phyloP scores from a whole-genome alignment of 2,113 vertebrate genomes.

The Cephalopholis sonnerati region DNA sequence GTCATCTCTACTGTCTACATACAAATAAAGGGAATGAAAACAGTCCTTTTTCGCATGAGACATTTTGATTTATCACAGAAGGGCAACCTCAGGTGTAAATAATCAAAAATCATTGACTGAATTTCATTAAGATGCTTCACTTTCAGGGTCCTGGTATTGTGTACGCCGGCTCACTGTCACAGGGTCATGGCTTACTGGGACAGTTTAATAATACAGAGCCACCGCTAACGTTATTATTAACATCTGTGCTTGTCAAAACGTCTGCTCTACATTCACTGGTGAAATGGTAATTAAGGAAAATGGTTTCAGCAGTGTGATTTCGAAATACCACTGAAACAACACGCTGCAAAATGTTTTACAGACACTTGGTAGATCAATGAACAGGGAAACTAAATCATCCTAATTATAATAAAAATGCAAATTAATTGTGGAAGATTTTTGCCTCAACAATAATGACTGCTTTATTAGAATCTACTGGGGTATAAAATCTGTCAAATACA shows the following conservation, averaged over 20 bases:
- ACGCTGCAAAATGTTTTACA: background rate
- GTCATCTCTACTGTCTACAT: too few relatives aligned
- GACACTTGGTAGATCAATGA: background rate
- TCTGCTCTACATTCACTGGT: background rate
- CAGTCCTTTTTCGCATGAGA: too few relatives aligned
- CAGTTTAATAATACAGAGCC: background rate
- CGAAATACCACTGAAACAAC: background rate
- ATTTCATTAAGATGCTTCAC: background rate
- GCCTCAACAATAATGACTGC: too few relatives aligned
- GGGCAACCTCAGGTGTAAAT: too few relatives aligned
- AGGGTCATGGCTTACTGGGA: background rate
- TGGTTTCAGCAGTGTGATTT: background rate
- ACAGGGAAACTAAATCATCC: too few relatives aligned
- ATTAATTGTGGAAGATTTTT: too few relatives aligned
- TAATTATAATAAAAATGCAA: too few relatives aligned
- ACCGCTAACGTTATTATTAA: background rate
- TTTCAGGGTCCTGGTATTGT: background rate
- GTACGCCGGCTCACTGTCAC: too few relatives aligned
- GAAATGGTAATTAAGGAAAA: background rate
- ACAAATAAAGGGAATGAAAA: too few relatives aligned
- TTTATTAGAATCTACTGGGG: too few relatives aligned
- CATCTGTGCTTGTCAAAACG: background rate
- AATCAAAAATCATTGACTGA: background rate
- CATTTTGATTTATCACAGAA: too few relatives aligned
- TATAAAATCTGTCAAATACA: too few relatives aligned